phyloP scores from a whole-genome alignment of 2,888 invertebrate genomes.

The Encarsia formosa region DNA sequence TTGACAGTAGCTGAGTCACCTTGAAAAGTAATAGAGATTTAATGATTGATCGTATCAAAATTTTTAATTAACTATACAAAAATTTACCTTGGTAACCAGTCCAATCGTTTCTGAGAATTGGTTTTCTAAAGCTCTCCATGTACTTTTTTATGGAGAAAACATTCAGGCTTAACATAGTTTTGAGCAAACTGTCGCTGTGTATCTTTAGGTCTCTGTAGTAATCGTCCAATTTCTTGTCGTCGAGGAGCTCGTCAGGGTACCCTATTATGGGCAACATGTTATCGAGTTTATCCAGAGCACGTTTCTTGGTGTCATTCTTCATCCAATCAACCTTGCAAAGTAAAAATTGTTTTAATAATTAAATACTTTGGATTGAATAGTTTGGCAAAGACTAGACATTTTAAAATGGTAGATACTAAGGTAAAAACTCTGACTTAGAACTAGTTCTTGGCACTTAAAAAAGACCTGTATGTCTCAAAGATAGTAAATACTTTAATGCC shows the following conservation, averaged over 20 bases:
- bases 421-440: neutral
- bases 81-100: no score
- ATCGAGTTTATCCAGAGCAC: slow-evolving; percentile 74
- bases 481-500: no score
- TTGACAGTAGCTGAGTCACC: no score
- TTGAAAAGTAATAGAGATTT: no score
- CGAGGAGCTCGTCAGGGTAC: slow-evolving; percentile 83
- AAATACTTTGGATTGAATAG: neutral
- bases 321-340: slow-evolving; percentile 72
- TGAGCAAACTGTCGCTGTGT: slow-evolving; percentile 49
- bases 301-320: slow-evolving; percentile 75
- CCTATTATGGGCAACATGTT: slow-evolving; percentile 86
- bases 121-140: slow-evolving; percentile 52
- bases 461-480: no score
- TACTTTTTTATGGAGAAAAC: slow-evolving; percentile 54
- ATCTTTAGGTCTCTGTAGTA: slow-evolving; percentile 63
- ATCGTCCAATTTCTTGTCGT: slow-evolving; percentile 72
- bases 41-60: no score
- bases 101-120: slow-evolving; percentile 57
- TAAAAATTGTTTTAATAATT: neutral
- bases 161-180: slow-evolving; percentile 52
- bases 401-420: neutral
- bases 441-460: no score
- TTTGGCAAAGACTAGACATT: neutral
- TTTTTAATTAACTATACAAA: no score